Evolutionary conservation across 1,140 invertebrate species (phyloP).

Genomic region (Onthophagus taurus): DNA sequence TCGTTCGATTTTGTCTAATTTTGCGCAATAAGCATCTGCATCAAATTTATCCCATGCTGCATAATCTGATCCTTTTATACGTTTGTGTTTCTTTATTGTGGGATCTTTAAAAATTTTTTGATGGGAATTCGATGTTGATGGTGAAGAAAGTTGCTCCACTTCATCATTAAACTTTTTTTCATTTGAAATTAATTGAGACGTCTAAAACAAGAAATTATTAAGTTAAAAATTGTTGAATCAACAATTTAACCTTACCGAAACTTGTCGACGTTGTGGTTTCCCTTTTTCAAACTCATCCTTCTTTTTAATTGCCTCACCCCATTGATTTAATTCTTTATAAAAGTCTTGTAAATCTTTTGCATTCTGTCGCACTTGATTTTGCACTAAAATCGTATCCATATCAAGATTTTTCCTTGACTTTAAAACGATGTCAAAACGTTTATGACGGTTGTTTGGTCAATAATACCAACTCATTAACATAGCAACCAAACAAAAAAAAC

Average conservation of each 20-base stretch:
- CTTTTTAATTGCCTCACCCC: conserved; percentile 75
- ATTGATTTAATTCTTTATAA: conserved; percentile 66
- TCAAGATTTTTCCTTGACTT: background rate
- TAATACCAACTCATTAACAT: no score
- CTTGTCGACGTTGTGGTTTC: background rate
- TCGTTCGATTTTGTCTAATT: conserved; percentile 49
- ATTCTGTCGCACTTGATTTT: conserved; percentile 64
- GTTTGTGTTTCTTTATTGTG: conserved; percentile 37
- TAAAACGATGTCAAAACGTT: no score
- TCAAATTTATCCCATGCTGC: conserved; percentile 73
- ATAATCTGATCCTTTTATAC: conserved; percentile 53
- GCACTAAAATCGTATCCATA: conserved; percentile 47
- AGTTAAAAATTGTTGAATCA: background rate
- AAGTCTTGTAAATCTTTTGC: conserved; percentile 60
- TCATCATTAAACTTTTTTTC: no score
- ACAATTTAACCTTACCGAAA: background rate
- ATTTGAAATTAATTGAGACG: background rate
- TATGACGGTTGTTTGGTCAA: no score
- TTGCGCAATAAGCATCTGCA: conserved; percentile 63
- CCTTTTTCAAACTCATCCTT: conserved; percentile 57
- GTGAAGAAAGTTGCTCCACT: no score
- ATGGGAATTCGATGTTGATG: conserved; percentile 1
- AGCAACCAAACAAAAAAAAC: no score
- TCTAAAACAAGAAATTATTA: background rate
- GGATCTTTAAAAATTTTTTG: conserved; percentile 35